Evolutionary conservation across 2,888 invertebrate species (phyloP), one percentile per base, ranked within the genome.

Genomic region (Lithophane leautieri): DNA sequence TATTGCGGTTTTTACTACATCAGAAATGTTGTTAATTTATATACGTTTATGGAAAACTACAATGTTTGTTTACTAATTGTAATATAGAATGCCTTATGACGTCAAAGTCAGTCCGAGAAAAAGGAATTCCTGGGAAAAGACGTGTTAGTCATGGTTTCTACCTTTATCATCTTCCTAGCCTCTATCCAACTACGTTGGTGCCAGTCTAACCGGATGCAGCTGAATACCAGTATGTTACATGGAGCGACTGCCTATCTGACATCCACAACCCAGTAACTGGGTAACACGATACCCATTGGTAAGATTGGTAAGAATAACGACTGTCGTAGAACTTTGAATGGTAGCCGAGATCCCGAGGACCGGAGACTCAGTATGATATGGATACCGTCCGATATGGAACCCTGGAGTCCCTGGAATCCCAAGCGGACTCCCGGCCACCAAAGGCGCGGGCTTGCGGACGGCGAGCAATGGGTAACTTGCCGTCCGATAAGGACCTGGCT

Each of bases 1-100:
- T 76, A 7, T 4, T 82, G 82, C 40, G 82, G 76, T 84, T 84
- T 84, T 71, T 40, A 34, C 79, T 79, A 22, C 75, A 68, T 62
- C 40, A 52, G 68, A 44, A 47, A 69, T 40, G 50, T 16, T 7
- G 34, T 40, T 4, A 7, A 52, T 67, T n/a, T 40, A n/a, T 50
- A 8, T 25, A 9, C 6, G 66, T 40, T 47, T 9, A 50, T 62
- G 65, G 73, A 80, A 73, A 74, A 60, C 0, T 22, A 25, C 34
- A 25, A 25, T 61, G 42, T 73, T 72, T 82, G 70, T 66, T 60
- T 70, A 62, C 54, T 50, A 40, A 73, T 78, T 68, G 42, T 14
- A 25, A 12, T 42, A 52, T 70, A 61, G 19, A 54, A 12, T 16
- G 2, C 22, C 11, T 0, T 11, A 52, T 76, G 61, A 69, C 47